phyloP scores from a whole-genome alignment of 2,797 vertebrate genomes.

The Poeciliopsis gracilis region DNA sequence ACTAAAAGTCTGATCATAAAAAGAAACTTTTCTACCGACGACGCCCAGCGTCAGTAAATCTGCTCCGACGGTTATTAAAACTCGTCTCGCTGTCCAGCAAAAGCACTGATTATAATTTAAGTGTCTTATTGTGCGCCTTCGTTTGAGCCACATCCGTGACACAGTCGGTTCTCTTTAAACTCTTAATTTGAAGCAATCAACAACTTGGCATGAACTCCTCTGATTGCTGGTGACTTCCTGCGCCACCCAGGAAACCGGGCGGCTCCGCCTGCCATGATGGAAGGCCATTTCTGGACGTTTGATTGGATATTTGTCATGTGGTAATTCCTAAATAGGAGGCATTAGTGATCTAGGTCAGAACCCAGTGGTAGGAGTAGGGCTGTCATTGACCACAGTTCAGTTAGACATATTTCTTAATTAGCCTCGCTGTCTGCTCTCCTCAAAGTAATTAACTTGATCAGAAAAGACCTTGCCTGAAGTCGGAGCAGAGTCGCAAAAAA shows the following conservation, averaged over 20 bases:
- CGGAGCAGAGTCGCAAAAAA: conserved; percentile 49
- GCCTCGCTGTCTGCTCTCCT: conserved; percentile 77
- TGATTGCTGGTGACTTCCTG: conserved; percentile 67
- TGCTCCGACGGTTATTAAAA: conserved; percentile 42
- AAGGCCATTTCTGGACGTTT: conserved; percentile 48
- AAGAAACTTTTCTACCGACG: conserved; percentile 37
- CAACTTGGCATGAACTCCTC: conserved; percentile 60
- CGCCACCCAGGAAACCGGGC: conserved; percentile 53
- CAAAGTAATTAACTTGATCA: conserved; percentile 79
- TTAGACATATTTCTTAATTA: conserved; percentile 80
- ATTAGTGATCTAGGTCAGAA: conserved; percentile 77
- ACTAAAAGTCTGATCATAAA: conserved; percentile 27
- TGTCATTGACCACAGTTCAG: conserved; percentile 76
- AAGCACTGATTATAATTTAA: conserved; percentile 69
- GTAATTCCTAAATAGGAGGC: conserved; percentile 74
- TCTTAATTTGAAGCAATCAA: conserved; percentile 73
- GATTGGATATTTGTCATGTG: conserved; percentile 77
- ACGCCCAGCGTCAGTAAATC: conserved; percentile 23
- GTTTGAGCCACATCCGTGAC: conserved; percentile 31
- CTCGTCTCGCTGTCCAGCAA: conserved; percentile 47
- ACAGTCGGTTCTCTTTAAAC: conserved; percentile 47
- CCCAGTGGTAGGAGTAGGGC: conserved; percentile 66
- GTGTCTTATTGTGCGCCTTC: conserved; percentile 34
- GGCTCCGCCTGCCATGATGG: conserved; percentile 51
- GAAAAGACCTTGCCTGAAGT: conserved; percentile 79